Evolutionary conservation across 2,113 vertebrate species (phyloP).

Genomic region (Zapornia atra): DNA sequence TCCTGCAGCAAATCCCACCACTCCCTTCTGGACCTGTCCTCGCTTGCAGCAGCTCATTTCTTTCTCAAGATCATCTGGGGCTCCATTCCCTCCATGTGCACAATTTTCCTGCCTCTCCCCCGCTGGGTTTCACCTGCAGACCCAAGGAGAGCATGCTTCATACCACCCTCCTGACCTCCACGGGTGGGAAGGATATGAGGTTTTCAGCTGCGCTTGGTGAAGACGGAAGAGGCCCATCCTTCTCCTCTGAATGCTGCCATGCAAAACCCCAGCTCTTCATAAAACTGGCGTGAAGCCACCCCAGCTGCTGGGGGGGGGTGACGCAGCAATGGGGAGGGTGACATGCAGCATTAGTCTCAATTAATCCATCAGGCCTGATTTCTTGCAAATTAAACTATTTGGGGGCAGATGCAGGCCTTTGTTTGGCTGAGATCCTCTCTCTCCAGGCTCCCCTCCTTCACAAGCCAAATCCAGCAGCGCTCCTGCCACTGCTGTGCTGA

Average conservation of each 20-base stretch:
- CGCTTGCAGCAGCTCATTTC: background rate
- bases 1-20: fast-evolving
- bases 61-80: background rate
- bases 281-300: constrained; percentile 25
- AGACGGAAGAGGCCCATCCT: background rate
- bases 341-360: background rate
- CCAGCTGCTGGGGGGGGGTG: constrained; percentile 7
- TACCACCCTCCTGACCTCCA: background rate
- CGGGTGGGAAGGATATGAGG: fast-evolving
- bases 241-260: background rate
- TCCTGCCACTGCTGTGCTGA: background rate
- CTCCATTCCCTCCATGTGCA: background rate
- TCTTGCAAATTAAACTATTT: background rate
- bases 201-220: background rate
- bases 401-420: background rate
- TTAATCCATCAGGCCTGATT: background rate
- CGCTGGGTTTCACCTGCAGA: background rate
- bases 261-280: background rate
- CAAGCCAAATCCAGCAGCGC: background rate
- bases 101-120: background rate
- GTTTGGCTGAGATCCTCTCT: background rate
- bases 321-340: background rate
- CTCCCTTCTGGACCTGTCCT: background rate
- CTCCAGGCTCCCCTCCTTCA: background rate
- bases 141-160: background rate